A percentile compares a stretch with the other conserved stretches of the same genome.
phyloP scores from a whole-genome alignment of 2,113 vertebrate genomes.

The Pseudorectes ferrugineus region DNA sequence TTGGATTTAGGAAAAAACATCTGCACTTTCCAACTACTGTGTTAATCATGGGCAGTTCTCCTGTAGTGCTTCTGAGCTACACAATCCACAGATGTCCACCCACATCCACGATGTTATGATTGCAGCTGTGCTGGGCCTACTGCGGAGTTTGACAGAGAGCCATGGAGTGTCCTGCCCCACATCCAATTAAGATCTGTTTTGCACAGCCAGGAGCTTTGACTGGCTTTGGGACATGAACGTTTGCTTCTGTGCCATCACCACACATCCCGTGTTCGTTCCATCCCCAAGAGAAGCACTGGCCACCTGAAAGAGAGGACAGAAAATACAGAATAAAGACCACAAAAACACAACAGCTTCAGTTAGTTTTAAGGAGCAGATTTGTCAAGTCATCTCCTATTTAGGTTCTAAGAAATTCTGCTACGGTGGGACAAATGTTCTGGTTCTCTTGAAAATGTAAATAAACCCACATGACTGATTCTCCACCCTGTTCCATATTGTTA shows the following conservation, averaged over 20 bases:
- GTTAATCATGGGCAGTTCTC: not conserved
- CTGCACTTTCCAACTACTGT: not conserved
- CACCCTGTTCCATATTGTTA: not conserved
- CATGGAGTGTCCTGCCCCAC: conserved; percentile 91
- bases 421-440: not conserved
- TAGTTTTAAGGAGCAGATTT: not conserved
- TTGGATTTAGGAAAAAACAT: not conserved
- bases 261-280: conserved; percentile 98
- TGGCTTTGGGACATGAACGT: conserved; percentile 71
- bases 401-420: not conserved
- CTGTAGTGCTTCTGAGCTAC: not conserved
- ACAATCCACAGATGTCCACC: not conserved
- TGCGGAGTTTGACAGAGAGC: conserved; percentile 68
- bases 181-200: conserved; percentile 77
- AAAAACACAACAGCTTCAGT: not conserved
- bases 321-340: not conserved
- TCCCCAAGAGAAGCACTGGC: conserved; percentile 84
- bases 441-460: not conserved
- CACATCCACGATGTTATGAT: not conserved
- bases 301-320: conserved; percentile 67
- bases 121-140: not conserved
- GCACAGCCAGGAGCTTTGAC: conserved; percentile 56
- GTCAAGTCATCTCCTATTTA: not conserved
- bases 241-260: conserved; percentile 78
- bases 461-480: not conserved